phyloP scores from a whole-genome alignment of 1,140 invertebrate species.

The Apis mellifera region Amel_HAv3.1 CM009932.2:9201501-9202000 shows the following conservation, averaged over 20 bases:
- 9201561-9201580: too few relatives aligned
- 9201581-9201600: too few relatives aligned
- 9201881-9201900: constrained; percentile 69
- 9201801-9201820: constrained; percentile 23
- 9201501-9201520: too few relatives aligned
- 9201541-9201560: too few relatives aligned
- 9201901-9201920: too few relatives aligned
- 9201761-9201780: constrained; percentile 29
- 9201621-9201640: background rate
- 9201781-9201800: constrained; percentile 46
- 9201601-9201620: background rate
- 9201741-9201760: background rate
- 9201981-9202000: too few relatives aligned
- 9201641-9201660: background rate
- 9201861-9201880: constrained; percentile 4
- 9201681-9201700: background rate
- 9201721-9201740: background rate
- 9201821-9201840: constrained; percentile 58
- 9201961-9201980: constrained; percentile 28
- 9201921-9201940: constrained; percentile 32
- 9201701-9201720: background rate
- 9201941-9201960: constrained; percentile 54
- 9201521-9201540: background rate
- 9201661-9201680: background rate
- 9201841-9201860: background rate